Percentiles rank a stretch among this genome's conserved stretches.
phyloP scores from a whole-genome alignment of 1,140 invertebrate species.

The Euschistus heros region DNA sequence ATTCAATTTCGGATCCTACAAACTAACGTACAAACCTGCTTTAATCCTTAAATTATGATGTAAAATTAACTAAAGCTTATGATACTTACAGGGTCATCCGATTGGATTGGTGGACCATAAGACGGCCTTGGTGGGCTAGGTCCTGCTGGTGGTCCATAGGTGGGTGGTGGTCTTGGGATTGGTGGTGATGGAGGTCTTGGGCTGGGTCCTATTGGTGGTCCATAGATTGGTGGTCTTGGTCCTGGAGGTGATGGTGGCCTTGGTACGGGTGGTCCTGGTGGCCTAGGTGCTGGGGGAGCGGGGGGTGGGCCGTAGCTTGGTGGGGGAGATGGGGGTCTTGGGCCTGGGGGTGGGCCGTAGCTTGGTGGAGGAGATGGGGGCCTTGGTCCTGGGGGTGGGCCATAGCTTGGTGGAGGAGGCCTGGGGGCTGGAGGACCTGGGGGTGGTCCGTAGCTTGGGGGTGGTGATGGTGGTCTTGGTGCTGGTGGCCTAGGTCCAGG shows the following conservation, averaged over 20 bases:
- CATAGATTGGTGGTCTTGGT: constrained; percentile 1
- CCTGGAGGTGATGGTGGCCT: not conserved
- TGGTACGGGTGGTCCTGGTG: constrained; percentile 3
- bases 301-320: constrained; percentile 3
- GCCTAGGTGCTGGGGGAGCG: not conserved
- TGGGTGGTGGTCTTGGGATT: not conserved
- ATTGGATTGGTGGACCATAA: constrained; percentile 27
- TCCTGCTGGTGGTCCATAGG: constrained; percentile 25
- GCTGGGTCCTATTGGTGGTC: constrained; percentile 30
- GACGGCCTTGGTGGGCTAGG: constrained; percentile 30
- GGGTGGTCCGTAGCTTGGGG: not conserved
- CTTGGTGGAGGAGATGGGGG: constrained; percentile 3
- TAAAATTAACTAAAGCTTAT: too few species aligned
- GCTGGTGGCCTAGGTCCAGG: not conserved
- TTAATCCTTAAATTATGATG: too few species aligned
- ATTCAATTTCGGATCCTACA: too few species aligned
- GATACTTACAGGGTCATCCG: not conserved
- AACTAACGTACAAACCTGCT: too few species aligned
- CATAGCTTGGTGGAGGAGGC: not conserved
- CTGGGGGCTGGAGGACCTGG: not conserved
- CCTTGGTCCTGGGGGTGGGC: not conserved
- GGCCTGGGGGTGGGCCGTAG: not conserved
- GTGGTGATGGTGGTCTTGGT: not conserved
- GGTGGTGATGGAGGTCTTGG: constrained; percentile 29
- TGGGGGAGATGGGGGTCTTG: not conserved